Evolutionary conservation across 2,888 invertebrate genomes (phyloP).

Genomic region (Branchellion lobata): DNA sequence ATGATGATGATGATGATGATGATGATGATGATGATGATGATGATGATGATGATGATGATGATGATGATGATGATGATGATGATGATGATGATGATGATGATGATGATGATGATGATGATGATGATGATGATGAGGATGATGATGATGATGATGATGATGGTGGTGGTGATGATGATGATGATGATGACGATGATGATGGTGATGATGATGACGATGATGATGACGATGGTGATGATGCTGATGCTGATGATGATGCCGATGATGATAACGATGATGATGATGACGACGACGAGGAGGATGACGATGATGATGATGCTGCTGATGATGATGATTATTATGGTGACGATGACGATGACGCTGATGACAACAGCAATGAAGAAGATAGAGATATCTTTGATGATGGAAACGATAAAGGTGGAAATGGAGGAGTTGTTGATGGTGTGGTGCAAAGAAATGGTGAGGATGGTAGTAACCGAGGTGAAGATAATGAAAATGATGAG

Average conservation of each 20-base stretch:
- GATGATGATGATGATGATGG: conserved; percentile 41
- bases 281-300: no score
- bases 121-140: conserved; percentile 35
- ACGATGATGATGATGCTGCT: no score
- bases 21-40: conserved; percentile 31
- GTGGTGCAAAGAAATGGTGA: conserved; percentile 42
- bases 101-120: conserved; percentile 33
- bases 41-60: conserved; percentile 18
- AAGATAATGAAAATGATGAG: conserved; percentile 33
- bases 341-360: conserved; percentile 36
- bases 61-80: conserved; percentile 29
- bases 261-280: no score
- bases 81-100: conserved; percentile 36
- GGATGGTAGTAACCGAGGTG: conserved; percentile 21
- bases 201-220: conserved; percentile 19
- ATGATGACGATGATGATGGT: conserved; percentile 33
- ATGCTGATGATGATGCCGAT: no score
- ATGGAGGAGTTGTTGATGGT: conserved; percentile 40
- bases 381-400: no score
- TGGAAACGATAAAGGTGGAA: conserved; percentile 35
- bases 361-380: no score
- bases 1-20: conserved; percentile 34
- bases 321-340: conserved; percentile 25
- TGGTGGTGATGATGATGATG: conserved; percentile 32
- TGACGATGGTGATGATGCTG: conserved; percentile 5